Percentiles rank a stretch among this genome's conserved stretches.
These are phyloP conservation scores for Aulostomus chinensis DNA, from an alignment of 2,797 vertebrate species.

Conservation along the genomic window DNA sequence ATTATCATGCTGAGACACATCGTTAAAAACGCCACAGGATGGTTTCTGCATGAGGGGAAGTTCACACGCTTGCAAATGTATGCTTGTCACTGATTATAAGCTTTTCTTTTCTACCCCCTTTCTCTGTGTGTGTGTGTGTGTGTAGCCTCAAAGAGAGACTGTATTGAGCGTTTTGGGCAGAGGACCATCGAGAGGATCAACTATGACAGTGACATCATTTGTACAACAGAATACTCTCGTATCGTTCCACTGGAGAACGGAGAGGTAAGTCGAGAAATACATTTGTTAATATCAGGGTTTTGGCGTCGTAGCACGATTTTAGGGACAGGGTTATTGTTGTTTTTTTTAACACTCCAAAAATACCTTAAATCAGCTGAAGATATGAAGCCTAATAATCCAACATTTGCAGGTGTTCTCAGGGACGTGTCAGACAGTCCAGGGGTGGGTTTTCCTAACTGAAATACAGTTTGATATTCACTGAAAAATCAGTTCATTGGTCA, in stretches of 20 bases:
- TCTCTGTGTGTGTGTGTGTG: constrained; percentile 21
- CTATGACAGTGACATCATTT: constrained; percentile 85
- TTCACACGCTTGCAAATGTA: neutral
- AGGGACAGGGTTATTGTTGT: too few species aligned
- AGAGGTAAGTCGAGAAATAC: constrained; percentile 91
- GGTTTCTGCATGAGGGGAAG: neutral
- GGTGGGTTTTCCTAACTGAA: too few species aligned
- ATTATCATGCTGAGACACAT: constrained; percentile 19
- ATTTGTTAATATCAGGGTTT: too few species aligned
- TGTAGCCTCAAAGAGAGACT: constrained; percentile 92
- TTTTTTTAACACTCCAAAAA: too few species aligned
- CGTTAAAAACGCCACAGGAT: constrained; percentile 18
- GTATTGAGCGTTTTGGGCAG: constrained; percentile 91
- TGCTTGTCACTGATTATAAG: constrained; percentile 3
- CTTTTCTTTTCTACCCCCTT: neutral
- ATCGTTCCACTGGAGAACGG: constrained; percentile 96
- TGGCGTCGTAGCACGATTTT: too few species aligned
- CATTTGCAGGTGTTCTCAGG: too few species aligned
- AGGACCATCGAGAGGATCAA: constrained; percentile 86
- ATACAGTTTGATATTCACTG: too few species aligned
- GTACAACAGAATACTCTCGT: constrained; percentile 91
- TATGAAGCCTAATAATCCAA: too few species aligned
- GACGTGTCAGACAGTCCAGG: too few species aligned
- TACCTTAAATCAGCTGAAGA: too few species aligned
- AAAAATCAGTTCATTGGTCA: too few species aligned